Evolutionary conservation across 1,140 invertebrate genomes (phyloP), one percentile per base, ranked within the genome.

Genomic region (Drosophila pruinosa): DNA sequence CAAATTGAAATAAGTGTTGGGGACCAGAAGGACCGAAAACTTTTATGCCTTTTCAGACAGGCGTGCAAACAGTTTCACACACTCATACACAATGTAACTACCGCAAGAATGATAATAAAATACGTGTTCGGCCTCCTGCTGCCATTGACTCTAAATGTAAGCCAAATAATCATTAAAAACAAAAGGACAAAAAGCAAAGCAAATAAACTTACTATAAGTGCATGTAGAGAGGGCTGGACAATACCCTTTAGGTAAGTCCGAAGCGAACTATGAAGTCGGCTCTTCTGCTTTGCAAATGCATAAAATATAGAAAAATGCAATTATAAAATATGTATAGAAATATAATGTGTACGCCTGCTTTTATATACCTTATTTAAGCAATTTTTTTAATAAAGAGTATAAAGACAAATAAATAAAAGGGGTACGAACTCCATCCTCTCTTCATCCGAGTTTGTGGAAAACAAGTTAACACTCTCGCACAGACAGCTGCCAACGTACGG

Each of bases 61-160:
- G 14, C 22, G 21, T 57, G 28, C 34, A 43, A 6, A n/a, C 52
- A 45, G 38, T 26, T 17, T 17, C 26, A 24, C 15, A 31, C 19
- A 26, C 71, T 70, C 19, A 39, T 6, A 45, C 8, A 38, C 38
- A 50, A 17, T 54, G 39, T 39, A 28, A 57, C 39, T 52, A 61
- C 73, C 80, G 67, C 77, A 75, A 62, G 76, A 81, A 86, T 80
- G 81, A 80, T 85, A 80, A 86, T 86, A 77, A 80, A 85, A 80
- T 86, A 41, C 77, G 43, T 64, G 50, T 56, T 31, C 7, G 68
- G 61, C 52, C 65, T 57, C 24, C 53, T 54, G 54, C 34, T 43
- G 50, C 21, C 36, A 26, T 43, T 73, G 64, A 38, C 63, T 52
- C 36, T 36, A 56, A 45, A 4, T 65, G 47, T 54, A 43, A 24